Conservation (phyloP, 2,888 invertebrate genomes). For the Xanthostigma xanthostigma region DNA sequence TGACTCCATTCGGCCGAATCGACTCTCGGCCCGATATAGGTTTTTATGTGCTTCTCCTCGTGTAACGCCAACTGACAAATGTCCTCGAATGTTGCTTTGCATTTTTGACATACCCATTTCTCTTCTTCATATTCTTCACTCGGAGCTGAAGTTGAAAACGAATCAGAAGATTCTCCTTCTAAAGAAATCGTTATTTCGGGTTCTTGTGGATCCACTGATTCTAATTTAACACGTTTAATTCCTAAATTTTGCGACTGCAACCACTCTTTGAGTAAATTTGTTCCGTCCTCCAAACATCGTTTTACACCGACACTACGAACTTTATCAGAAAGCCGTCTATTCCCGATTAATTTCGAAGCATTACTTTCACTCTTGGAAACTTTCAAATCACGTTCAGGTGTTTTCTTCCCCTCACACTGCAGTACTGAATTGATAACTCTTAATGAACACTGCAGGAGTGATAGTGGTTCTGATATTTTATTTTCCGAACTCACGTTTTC, state of each 20-base stretch:
- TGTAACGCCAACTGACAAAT: constrained; percentile 2
- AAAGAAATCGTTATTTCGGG: constrained; percentile 1
- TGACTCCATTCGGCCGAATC: constrained; percentile 2
- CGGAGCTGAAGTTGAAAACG: too few relatives aligned
- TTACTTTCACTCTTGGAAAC: too few relatives aligned
- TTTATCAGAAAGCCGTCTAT: too few relatives aligned
- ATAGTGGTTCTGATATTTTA: constrained; percentile 1
- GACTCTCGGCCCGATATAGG: constrained; percentile 2
- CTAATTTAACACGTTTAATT: constrained; percentile 4
- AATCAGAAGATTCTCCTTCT: background rate
- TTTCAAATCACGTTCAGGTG: background rate
- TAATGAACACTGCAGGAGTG: constrained; percentile 1
- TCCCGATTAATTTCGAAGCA: too few relatives aligned
- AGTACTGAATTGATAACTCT: background rate
- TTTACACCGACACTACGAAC: background rate
- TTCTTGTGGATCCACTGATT: background rate
- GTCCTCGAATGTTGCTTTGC: background rate
- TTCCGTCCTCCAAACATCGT: background rate
- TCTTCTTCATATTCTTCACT: background rate
- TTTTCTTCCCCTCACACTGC: background rate
- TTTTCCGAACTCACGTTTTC: background rate
- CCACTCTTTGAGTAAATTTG: background rate
- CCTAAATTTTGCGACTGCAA: background rate
- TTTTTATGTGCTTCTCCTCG: constrained; percentile 1
- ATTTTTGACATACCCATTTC: background rate